Percentiles rank a stretch among this genome's conserved stretches.
phyloP scores from a whole-genome alignment of 1,140 invertebrate genomes.

The Acyrthosiphon pisum region DNA sequence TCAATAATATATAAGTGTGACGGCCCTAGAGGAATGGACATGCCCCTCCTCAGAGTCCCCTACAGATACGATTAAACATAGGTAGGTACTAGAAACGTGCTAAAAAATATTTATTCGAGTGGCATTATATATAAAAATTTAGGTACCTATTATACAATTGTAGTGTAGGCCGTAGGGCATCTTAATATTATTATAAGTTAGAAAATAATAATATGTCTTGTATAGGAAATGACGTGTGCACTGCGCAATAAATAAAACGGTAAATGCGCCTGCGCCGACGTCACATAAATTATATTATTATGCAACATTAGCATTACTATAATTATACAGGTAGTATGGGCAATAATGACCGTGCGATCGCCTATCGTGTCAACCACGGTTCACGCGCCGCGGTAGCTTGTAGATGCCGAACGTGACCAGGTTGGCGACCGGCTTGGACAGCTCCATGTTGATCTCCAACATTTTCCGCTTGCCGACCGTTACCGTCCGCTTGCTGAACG shows the following conservation, averaged over 20 bases:
- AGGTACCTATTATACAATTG: not conserved
- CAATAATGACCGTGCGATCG: too few relatives aligned
- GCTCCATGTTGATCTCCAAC: slow-evolving; percentile 33
- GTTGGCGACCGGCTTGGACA: slow-evolving; percentile 46
- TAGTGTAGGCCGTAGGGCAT: not conserved
- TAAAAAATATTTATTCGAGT: too few relatives aligned
- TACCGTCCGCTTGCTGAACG: slow-evolving; percentile 53
- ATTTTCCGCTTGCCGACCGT: slow-evolving; percentile 28
- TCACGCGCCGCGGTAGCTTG: not conserved
- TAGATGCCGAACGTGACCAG: slow-evolving; percentile 53
- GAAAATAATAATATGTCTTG: too few relatives aligned
- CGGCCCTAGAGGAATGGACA: too few relatives aligned
- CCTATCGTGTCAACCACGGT: slow-evolving; percentile 58
- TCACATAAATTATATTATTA: not conserved
- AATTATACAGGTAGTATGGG: too few relatives aligned
- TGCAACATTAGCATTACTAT: too few relatives aligned
- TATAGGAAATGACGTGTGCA: not conserved
- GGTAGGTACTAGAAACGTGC: too few relatives aligned
- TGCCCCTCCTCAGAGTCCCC: too few relatives aligned
- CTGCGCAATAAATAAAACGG: not conserved
- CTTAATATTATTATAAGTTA: not conserved
- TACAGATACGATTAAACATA: too few relatives aligned
- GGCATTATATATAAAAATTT: too few relatives aligned
- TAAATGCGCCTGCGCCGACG: not conserved
- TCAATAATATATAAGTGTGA: too few relatives aligned